Percentiles rank a stretch among this genome's conserved stretches.
Conservation (phyloP, 2,888 invertebrate genomes). For the Morpho achilles region DNA sequence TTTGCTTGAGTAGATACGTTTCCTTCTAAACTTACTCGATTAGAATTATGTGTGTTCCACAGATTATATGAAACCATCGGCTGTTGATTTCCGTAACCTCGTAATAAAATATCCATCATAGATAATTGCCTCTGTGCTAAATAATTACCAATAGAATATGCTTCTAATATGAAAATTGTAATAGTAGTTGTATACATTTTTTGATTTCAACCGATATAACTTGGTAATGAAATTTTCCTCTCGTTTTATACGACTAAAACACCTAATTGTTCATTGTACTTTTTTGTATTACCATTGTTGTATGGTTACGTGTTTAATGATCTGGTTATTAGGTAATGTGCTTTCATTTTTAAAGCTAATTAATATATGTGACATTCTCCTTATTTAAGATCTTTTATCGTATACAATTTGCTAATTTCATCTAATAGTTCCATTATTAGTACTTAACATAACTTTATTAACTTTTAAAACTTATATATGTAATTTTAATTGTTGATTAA, state of each 20-base stretch:
- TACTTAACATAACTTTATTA: no score
- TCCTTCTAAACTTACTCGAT: neutral
- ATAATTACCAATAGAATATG: neutral
- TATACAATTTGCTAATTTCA: no score
- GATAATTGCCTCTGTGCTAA: neutral
- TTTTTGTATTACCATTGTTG: slow-evolving; percentile 8
- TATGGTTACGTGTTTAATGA: neutral
- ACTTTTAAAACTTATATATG: no score
- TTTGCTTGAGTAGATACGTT: neutral
- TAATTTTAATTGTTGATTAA: no score
- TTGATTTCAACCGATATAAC: neutral
- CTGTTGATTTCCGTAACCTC: slow-evolving; percentile 2
- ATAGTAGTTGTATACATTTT: slow-evolving; percentile 12
- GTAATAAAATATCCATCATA: slow-evolving; percentile 9
- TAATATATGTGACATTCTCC: no score
- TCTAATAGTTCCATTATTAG: no score
- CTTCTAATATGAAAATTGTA: slow-evolving; percentile 1
- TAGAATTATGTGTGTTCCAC: neutral
- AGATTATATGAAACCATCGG: neutral
- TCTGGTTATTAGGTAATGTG: no score
- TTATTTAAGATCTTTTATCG: no score
- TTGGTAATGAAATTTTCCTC: neutral
- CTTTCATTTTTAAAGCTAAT: no score
- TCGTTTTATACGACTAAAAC: slow-evolving; percentile 6
- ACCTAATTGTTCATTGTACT: slow-evolving; percentile 9